phyloP scores from a whole-genome alignment of 1,140 invertebrate genomes.

The Armadillidium nasatum region DNA sequence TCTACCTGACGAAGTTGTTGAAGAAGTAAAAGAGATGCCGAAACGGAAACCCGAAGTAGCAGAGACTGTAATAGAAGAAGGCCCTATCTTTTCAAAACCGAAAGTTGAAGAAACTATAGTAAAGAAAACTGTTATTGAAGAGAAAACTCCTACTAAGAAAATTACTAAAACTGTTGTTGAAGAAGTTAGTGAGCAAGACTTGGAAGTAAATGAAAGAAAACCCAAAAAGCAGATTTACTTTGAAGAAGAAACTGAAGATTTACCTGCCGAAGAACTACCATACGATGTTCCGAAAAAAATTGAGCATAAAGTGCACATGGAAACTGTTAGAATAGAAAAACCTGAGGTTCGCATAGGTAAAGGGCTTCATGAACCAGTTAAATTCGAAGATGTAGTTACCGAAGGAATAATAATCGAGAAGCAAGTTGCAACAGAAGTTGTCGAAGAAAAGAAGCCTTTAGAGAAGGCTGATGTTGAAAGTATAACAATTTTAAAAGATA shows the following conservation, averaged over 20 bases:
- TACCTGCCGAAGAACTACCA: not conserved
- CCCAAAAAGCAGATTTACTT: slow-evolving; percentile 18
- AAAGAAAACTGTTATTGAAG: not conserved
- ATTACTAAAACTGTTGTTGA: not conserved
- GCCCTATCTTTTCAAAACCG: not conserved
- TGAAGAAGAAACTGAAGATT: not conserved
- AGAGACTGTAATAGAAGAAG: not conserved
- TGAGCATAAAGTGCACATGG: not conserved
- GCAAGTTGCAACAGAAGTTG: slow-evolving; percentile 4
- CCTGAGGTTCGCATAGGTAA: not conserved
- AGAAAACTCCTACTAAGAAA: not conserved
- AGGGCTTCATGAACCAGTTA: not conserved
- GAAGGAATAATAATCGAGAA: slow-evolving; percentile 19
- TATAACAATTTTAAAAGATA: slow-evolving; percentile 8
- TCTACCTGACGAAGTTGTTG: not conserved
- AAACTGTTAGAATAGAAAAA: not conserved
- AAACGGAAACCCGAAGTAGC: slow-evolving; percentile 16
- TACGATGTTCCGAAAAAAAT: not conserved
- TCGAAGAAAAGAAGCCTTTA: slow-evolving; percentile 6
- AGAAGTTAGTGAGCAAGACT: not conserved
- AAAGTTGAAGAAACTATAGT: not conserved
- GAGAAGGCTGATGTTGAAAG: slow-evolving; percentile 20
- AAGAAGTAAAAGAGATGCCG: not conserved
- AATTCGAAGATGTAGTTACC: not conserved
- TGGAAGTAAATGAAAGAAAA: not conserved